Conservation (phyloP, 1,140 invertebrate genomes). For the Hirudo medicinalis region DNA sequence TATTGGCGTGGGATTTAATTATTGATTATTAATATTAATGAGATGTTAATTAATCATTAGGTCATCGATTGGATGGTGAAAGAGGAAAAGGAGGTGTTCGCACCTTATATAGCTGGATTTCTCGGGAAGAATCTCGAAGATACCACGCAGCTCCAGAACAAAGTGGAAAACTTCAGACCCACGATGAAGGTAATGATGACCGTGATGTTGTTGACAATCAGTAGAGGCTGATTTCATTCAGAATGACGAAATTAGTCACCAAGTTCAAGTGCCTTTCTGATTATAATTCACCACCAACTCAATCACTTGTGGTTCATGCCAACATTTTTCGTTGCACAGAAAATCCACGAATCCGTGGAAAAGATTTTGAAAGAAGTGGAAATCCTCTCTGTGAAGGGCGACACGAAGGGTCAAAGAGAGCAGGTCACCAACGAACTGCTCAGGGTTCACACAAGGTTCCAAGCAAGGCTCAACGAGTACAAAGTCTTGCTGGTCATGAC, state of each 20-base stretch:
- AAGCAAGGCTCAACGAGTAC: constrained; percentile 57
- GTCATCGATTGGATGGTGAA: constrained; percentile 38
- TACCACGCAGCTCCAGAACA: constrained; percentile 48
- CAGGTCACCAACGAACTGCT: constrained; percentile 50
- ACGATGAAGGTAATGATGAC: constrained; percentile 45
- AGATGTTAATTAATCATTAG: constrained; percentile 25
- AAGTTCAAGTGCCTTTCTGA: neutral
- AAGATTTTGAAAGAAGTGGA: constrained; percentile 54
- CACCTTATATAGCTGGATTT: constrained; percentile 35
- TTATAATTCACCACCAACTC: no score
- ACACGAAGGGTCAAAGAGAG: constrained; percentile 42
- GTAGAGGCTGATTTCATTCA: neutral
- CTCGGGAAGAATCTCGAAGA: constrained; percentile 46
- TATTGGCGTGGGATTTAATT: neutral
- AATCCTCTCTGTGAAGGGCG: constrained; percentile 38
- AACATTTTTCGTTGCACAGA: constrained; percentile 28
- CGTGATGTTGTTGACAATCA: neutral
- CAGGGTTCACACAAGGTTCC: constrained; percentile 50
- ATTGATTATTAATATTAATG: neutral
- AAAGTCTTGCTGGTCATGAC: constrained; percentile 58
- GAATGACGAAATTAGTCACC: neutral
- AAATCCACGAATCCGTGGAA: constrained; percentile 57
- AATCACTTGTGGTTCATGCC: no score
- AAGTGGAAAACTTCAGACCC: constrained; percentile 49
- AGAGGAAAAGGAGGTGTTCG: constrained; percentile 37